These are phyloP conservation scores for Lanistes nyassanus DNA, from an alignment of 1,140 invertebrate species.

Conservation along the genomic window DNA sequence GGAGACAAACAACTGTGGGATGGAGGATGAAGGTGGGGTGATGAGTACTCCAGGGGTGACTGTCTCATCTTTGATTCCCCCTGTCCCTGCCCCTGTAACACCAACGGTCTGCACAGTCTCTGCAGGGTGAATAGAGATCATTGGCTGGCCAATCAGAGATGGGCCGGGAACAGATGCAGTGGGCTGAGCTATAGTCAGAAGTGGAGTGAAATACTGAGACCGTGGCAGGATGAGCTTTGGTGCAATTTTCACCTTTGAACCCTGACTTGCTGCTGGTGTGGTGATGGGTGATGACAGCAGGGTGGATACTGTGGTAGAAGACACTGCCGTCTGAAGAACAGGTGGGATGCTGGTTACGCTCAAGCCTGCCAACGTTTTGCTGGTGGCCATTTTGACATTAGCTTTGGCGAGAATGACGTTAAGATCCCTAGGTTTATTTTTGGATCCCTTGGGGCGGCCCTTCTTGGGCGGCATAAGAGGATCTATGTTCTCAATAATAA, in stretches of 20 bases:
- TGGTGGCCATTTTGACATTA: conserved; percentile 14
- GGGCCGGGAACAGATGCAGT: conserved; percentile 2
- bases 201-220: conserved; percentile 11
- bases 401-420: conserved; percentile 37
- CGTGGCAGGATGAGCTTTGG: conserved; percentile 27
- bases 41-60: conserved; percentile 9
- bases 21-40: conserved; percentile 3
- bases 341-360: not conserved
- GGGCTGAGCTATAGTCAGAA: conserved; percentile 9
- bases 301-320: not conserved
- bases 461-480: conserved; percentile 38
- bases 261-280: not conserved
- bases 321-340: conserved; percentile 9
- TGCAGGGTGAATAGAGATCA: conserved; percentile 32
- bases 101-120: not conserved
- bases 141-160: conserved; percentile 40
- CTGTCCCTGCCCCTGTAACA: not conserved
- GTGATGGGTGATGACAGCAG: no score
- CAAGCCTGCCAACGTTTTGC: conserved; percentile 3
- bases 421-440: conserved; percentile 48
- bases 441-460: conserved; percentile 55
- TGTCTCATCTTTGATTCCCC: not conserved
- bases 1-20: not conserved
- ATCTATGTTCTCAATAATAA: conserved; percentile 30
- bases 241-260: not conserved